These are phyloP conservation scores for Sinotaia quadrata DNA, from an alignment of 2,888 invertebrate species.

Conservation along the genomic window DNA sequence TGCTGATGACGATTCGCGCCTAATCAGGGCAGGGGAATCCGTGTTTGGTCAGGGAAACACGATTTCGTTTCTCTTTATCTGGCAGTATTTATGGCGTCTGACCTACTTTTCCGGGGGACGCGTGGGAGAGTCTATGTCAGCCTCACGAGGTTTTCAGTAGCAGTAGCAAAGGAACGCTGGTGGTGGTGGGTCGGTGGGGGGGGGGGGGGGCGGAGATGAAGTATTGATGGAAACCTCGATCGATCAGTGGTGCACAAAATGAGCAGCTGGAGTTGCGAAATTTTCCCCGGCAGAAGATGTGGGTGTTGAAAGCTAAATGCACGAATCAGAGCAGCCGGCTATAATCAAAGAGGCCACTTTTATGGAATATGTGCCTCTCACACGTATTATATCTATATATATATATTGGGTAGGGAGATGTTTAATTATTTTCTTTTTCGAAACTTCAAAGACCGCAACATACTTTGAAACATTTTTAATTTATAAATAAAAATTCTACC, in stretches of 20 bases:
- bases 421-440: too few relatives aligned
- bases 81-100: neutral
- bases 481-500: too few relatives aligned
- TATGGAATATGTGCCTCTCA: too few relatives aligned
- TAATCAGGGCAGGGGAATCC: constrained; percentile 19
- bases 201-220: neutral
- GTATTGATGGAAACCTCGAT: neutral
- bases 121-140: neutral
- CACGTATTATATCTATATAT: too few relatives aligned
- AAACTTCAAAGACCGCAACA: too few relatives aligned
- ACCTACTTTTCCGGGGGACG: constrained; percentile 12
- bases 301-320: neutral
- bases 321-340: too few relatives aligned
- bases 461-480: too few relatives aligned
- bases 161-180: neutral
- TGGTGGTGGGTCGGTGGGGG: neutral
- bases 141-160: neutral
- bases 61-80: too few relatives aligned
- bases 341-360: too few relatives aligned
- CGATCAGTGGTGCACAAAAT: constrained; percentile 14
- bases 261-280: constrained; percentile 25
- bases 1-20: neutral
- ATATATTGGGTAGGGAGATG: too few relatives aligned
- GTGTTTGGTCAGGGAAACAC: constrained; percentile 20
- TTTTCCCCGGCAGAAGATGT: constrained; percentile 1